Evolutionary conservation across 2,888 invertebrate genomes (phyloP).

Genomic region (Salticus scenicus): DNA sequence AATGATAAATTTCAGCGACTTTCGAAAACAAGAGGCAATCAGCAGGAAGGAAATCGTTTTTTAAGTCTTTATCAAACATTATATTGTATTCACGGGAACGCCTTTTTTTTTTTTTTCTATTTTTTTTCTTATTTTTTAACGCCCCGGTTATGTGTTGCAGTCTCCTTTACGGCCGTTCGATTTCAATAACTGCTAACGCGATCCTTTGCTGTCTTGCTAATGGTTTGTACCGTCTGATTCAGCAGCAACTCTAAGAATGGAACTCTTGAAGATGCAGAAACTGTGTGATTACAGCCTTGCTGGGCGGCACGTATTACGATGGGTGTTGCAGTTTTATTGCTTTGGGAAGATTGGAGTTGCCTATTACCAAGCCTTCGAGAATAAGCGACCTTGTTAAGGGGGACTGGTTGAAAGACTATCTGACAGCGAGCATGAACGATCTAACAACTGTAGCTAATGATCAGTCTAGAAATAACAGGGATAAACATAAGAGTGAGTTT

Average conservation of each 20-base stretch:
- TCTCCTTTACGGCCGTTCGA: background rate
- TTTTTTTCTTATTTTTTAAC: background rate
- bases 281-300: background rate
- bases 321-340: slow-evolving; percentile 8
- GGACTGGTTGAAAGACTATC: background rate
- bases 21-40: too few species aligned
- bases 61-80: too few species aligned
- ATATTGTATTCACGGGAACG: too few species aligned
- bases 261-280: background rate
- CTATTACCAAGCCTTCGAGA: background rate
- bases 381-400: background rate
- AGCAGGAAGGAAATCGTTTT: too few species aligned
- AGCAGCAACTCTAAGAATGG: background rate
- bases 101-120: too few species aligned
- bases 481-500: too few species aligned
- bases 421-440: too few species aligned
- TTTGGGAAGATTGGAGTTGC: background rate
- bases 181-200: background rate
- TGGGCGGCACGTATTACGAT: slow-evolving; percentile 12
- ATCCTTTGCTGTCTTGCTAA: background rate
- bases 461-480: too few species aligned
- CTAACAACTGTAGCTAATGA: too few species aligned
- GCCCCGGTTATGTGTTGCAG: background rate
- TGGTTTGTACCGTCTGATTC: background rate
- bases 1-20: too few species aligned